Evolutionary conservation across 2,113 vertebrate species (phyloP), one percentile per base, ranked within the genome.

Genomic region (Grantiella picta): DNA sequence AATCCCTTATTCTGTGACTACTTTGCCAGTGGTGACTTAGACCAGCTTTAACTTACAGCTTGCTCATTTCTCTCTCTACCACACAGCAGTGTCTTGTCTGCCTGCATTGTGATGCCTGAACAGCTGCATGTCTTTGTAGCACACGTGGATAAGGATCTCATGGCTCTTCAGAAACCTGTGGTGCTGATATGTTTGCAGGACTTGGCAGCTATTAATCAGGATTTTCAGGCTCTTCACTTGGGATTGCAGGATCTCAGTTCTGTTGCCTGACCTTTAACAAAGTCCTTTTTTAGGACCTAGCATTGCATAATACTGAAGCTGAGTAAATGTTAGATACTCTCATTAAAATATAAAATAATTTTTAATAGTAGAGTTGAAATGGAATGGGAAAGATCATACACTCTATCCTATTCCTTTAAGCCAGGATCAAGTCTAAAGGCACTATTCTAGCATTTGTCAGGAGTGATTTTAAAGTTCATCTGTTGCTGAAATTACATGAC

Each of bases 291-390:
- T 33, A 31, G 31, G 6, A 72, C 89, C 44, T 65, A 65, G 11
- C 20, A 68, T n/a, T 64, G 31, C 68, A 73, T 65, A 76, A 64
- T 42, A 45, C 25, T 36, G 50, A 88, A 80, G 66, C 28, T 82
- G 59, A 80, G 50, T 42, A 95, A 93, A 93, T 86, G 69, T 89
- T 81, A 92, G 36, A 69, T 65, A 61, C 12, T 40, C 40, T 57
- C 59, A 50, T 50, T 65, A 93, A 92, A 82, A 64, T 49, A 36
- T 15, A 78, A 24, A 94, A 91, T 47, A 83, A 38, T 14, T 82
- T 84, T 71, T 91, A 94, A 66, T 44, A 89, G 44, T 35, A 64
- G 33, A 60, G 23, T 56, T 75, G 35, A 91, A 92, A 82, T 29
- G 7, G 56, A 78, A 86, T 31, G 8, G 33, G 24, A 63, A 71